phyloP scores from a whole-genome alignment of 2,113 vertebrate genomes.

The Artemisiospiza belli region DNA sequence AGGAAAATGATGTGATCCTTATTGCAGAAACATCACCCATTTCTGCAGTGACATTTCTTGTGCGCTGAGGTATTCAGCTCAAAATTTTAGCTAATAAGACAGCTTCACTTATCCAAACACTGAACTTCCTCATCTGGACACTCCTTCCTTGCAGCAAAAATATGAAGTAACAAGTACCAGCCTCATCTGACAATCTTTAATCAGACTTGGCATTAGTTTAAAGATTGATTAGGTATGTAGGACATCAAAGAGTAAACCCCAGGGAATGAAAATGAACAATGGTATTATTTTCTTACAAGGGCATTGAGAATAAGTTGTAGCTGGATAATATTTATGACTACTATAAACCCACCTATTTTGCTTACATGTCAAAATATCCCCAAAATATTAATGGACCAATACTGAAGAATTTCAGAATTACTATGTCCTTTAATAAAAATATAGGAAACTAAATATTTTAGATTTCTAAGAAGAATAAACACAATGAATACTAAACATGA shows the following conservation, averaged over 20 bases:
- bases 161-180: neutral
- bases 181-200: slow-evolving; percentile 32
- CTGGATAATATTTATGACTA: neutral
- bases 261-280: slow-evolving; percentile 50
- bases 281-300: slow-evolving; percentile 37
- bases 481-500: neutral
- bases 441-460: neutral
- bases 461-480: neutral
- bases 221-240: slow-evolving; percentile 45
- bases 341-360: neutral
- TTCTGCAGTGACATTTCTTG: neutral
- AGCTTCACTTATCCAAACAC: neutral
- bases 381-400: neutral
- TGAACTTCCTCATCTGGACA: neutral
- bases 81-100: neutral
- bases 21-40: neutral
- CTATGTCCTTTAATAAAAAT: neutral
- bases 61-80: neutral
- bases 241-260: slow-evolving; percentile 39
- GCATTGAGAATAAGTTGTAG: slow-evolving; percentile 2
- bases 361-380: neutral
- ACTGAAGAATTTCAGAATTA: neutral
- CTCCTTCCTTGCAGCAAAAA: slow-evolving; percentile 12
- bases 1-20: neutral
- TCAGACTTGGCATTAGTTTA: slow-evolving; percentile 32